Evolutionary conservation across 64 coral and sea anemone genomes (phyloP).

Genomic region (Platygyra sinensis): DNA sequence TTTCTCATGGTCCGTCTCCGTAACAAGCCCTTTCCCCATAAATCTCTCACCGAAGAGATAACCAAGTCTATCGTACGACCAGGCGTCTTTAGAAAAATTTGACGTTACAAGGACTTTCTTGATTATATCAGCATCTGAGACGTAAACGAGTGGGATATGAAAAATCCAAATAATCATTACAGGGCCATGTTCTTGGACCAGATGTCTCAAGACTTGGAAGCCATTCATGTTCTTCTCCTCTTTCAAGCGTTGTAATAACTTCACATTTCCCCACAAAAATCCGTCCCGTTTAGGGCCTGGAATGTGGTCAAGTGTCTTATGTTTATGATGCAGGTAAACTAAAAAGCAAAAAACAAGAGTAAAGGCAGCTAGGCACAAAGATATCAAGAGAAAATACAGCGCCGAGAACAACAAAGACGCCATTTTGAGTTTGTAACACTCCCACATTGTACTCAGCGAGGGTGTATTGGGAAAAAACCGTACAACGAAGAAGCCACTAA

Average conservation of each 20-base stretch:
- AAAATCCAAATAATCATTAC: constrained; percentile 62
- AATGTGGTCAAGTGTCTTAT: constrained; percentile 69
- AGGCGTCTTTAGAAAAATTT: constrained; percentile 59
- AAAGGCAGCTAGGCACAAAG: constrained; percentile 21
- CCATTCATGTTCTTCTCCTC: background rate
- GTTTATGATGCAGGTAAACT: constrained; percentile 58
- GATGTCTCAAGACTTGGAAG: constrained; percentile 36
- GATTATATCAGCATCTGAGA: constrained; percentile 58
- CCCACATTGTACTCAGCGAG: no score
- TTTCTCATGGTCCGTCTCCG: constrained; percentile 50
- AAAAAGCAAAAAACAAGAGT: constrained; percentile 67
- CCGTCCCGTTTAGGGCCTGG: constrained; percentile 71
- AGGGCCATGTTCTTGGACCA: constrained; percentile 52
- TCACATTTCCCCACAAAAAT: constrained; percentile 74
- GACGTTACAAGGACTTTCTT: constrained; percentile 76
- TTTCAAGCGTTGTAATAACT: constrained; percentile 27
- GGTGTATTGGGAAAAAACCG: background rate
- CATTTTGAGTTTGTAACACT: background rate
- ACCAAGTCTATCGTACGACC: constrained; percentile 18
- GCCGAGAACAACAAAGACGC: background rate
- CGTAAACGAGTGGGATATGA: constrained; percentile 56
- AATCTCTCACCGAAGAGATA: constrained; percentile 75
- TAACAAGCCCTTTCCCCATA: constrained; percentile 62
- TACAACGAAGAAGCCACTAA: no score
- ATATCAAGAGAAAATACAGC: constrained; percentile 19